Base-by-base conservation (phyloP, 2,888 invertebrate species). In the Dyspetes luteomarginatus region DNA sequence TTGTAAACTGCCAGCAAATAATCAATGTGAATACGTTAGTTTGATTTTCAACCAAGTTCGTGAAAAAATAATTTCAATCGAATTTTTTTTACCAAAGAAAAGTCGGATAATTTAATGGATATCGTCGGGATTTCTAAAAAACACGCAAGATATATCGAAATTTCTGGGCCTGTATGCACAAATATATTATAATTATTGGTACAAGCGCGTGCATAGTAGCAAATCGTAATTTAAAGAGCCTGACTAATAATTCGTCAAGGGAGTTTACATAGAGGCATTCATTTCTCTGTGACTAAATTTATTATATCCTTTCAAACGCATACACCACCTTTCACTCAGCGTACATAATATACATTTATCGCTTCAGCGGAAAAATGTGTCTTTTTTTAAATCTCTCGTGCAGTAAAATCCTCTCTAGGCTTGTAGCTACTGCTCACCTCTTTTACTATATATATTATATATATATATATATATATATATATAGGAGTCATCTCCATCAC, bases 201-300 rank as follows among this genome's bases (percentile, higher is more conserved):
- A 30, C 7, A 30, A 58, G 52, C 17, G 73, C 67, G 41, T 15
- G 43, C 30, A 69, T 22, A 52, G 75, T 76, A 81, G 55, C 77
- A 52, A 77, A 48, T 48, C 72, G 48, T 45, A 67, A 80, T 72
- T 81, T 62, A 73, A 73, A 73, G 52, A 68, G 43, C 73, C 68
- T 62, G 73, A 78, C 55, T 60, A 55, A 78, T 73, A 68, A 68
- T 67, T 67, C 17, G 52, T 30, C 50, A 3, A 24, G 41, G 48
- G 28, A 19, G 56, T 24, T 19, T 15, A 43, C 24, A 26, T 30
- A 22, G 12, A n/a, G 28, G 67, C 36, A 68, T 68, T 78, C 68
- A 73, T 78, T 73, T 78, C 73, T 62, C 73, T 62, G 78, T 78
- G 73, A 64, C 45, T 68, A 50, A 68, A 73, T 78, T 78, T 73